Evolutionary conservation across 1,140 invertebrate genomes (phyloP), one percentile per base, ranked within the genome.

Genomic region (Nasonia giraulti): DNA sequence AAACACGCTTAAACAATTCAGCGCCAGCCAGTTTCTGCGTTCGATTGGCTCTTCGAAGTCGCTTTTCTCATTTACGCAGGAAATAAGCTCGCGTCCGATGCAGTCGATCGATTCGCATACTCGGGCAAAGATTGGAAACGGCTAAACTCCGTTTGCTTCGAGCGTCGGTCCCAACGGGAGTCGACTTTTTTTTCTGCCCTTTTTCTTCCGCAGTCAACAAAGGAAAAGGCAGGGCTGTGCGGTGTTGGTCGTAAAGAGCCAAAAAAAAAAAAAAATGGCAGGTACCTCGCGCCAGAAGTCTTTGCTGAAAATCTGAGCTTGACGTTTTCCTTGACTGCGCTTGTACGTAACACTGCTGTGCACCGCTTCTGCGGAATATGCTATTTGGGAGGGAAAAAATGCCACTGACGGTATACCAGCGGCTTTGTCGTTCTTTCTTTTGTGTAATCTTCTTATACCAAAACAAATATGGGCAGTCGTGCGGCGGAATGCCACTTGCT

Each of bases 31-130:
- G 50, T 20, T 71, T 73, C n/a, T 27, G 6, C 40, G n/a, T 75
- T 78, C 82, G 75, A 83, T 82, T 40, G 12, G n/a, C 79, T 55
- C 33, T 37, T 33, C 14, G 2, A n/a, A 37, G 76, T 27, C 8
- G 68, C 44, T 84, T 84, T 79, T 74, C 66, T 78, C 66, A 84
- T 84, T 84, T 71, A 69, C 75, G 44, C 27, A 79, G 71, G 44
- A 69, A 79, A 84, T 50, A 33, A 14, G 11, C 74, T 44, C 14
- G 62, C 74, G 62, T 77, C 62, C 40, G 76, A 77, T 83, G 62
- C 82, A 83, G 82, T 78, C 62, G 55, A 83, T 83, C 75, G 75
- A 83, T 78, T 73, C 11, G 5, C 2, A 62, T 1, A 62, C 17
- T 62, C 55, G 55, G 14, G 23, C 73, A 55, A 55, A 55, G 23